These are phyloP conservation scores for Drosophila bocki DNA, from an alignment of 1,140 invertebrate species.

Conservation along the genomic window DNA sequence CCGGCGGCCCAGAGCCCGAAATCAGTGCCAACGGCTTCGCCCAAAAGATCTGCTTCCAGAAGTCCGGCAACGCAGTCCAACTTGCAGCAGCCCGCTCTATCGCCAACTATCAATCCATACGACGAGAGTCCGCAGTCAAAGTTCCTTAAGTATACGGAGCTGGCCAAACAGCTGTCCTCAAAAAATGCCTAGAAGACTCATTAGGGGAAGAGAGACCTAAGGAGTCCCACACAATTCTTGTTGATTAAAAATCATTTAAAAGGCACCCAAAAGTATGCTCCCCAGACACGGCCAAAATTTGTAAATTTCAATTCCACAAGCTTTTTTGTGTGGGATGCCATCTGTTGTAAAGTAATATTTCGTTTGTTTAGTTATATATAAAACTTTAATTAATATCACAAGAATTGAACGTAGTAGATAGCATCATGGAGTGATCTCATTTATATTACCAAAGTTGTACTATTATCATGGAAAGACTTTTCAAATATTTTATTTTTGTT, in stretches of 20 bases:
- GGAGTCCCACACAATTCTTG: not conserved
- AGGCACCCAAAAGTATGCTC: not conserved
- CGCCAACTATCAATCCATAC: constrained; percentile 87
- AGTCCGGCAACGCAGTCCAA: constrained; percentile 65
- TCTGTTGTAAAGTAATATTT: not conserved
- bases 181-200: constrained; percentile 92
- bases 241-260: not conserved
- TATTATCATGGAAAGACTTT: constrained; percentile 1
- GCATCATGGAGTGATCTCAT: constrained; percentile 4
- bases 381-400: constrained; percentile 1
- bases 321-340: not conserved
- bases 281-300: not conserved
- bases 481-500: not conserved
- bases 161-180: constrained; percentile 97
- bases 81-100: constrained; percentile 54
- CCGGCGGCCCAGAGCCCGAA: constrained; percentile 82
- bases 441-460: constrained; percentile 8
- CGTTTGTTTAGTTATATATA: not conserved
- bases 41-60: constrained; percentile 65
- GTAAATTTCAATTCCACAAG: not conserved
- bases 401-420: not conserved
- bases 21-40: constrained; percentile 65
- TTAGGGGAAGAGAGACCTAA: not conserved
- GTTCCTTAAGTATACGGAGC: constrained; percentile 98
- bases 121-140: constrained; percentile 98